Evolutionary conservation across 2,888 invertebrate genomes (phyloP).

Genomic region (Mactromeris polynyma): DNA sequence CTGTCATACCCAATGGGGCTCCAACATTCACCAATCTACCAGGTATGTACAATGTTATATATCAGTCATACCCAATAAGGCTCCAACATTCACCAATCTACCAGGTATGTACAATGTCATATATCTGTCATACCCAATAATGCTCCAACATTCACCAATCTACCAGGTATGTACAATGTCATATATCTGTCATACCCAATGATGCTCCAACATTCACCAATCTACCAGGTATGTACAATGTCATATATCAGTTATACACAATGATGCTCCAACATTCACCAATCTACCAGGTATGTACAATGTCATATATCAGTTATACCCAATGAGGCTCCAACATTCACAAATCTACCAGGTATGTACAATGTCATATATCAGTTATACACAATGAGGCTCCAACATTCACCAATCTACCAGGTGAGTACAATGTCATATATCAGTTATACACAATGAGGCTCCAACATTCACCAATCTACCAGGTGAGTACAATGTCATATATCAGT

Average conservation of each 20-base stretch:
- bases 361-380: slow-evolving; percentile 33
- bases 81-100: slow-evolving; percentile 52
- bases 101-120: slow-evolving; percentile 19
- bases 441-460: slow-evolving; percentile 46
- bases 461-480: slow-evolving; percentile 49
- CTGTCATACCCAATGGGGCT: slow-evolving; percentile 39
- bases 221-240: slow-evolving; percentile 34
- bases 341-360: slow-evolving; percentile 49
- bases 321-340: slow-evolving; percentile 48
- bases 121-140: slow-evolving; percentile 35
- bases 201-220: slow-evolving; percentile 48
- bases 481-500: slow-evolving; percentile 22
- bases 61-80: slow-evolving; percentile 43
- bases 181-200: slow-evolving; percentile 43
- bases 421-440: not conserved
- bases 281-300: slow-evolving; percentile 40
- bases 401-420: slow-evolving; percentile 47
- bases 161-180: slow-evolving; percentile 27
- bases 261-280: slow-evolving; percentile 42
- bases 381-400: slow-evolving; percentile 51
- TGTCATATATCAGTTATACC: slow-evolving; percentile 17
- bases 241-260: slow-evolving; percentile 22
- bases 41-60: slow-evolving; percentile 43
- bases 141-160: slow-evolving; percentile 47
- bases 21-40: slow-evolving; percentile 51